These are phyloP conservation scores for Microplitis mediator DNA, from an alignment of 1,140 invertebrate species.

Conservation along the genomic window DNA sequence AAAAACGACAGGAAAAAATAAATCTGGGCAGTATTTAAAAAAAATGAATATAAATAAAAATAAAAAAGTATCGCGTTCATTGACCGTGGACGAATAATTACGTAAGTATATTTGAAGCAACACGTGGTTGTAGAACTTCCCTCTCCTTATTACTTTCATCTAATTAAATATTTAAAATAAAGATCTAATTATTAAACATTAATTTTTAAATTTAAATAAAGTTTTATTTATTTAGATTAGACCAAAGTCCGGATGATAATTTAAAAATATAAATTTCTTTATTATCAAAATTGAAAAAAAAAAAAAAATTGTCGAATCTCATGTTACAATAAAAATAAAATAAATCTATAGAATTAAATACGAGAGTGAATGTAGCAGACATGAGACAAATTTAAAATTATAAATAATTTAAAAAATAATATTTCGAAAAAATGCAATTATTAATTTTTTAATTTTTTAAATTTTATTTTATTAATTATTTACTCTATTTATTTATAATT, in stretches of 20 bases:
- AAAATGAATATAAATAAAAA: slow-evolving; percentile 9
- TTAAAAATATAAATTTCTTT: too few species aligned
- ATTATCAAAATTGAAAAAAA: neutral
- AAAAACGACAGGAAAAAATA: neutral
- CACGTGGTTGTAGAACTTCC: slow-evolving; percentile 19
- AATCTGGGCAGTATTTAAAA: neutral
- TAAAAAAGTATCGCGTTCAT: slow-evolving; percentile 1
- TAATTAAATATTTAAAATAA: neutral
- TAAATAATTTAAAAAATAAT: too few species aligned
- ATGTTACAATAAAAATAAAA: neutral
- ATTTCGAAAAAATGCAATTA: too few species aligned
- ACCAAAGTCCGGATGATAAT: neutral
- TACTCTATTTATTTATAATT: too few species aligned
- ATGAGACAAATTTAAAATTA: too few species aligned
- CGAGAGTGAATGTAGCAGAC: too few species aligned
- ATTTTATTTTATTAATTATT: too few species aligned
- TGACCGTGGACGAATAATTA: slow-evolving; percentile 10
- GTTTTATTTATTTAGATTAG: neutral
- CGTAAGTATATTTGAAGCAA: slow-evolving; percentile 21
- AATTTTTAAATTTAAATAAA: too few species aligned
- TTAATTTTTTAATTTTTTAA: too few species aligned
- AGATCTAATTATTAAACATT: neutral
- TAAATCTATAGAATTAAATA: too few species aligned
- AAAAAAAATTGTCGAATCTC: neutral
- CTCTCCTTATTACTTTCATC: neutral